phyloP scores from a whole-genome alignment of 2,113 vertebrate species.

The Equus quagga region DNA sequence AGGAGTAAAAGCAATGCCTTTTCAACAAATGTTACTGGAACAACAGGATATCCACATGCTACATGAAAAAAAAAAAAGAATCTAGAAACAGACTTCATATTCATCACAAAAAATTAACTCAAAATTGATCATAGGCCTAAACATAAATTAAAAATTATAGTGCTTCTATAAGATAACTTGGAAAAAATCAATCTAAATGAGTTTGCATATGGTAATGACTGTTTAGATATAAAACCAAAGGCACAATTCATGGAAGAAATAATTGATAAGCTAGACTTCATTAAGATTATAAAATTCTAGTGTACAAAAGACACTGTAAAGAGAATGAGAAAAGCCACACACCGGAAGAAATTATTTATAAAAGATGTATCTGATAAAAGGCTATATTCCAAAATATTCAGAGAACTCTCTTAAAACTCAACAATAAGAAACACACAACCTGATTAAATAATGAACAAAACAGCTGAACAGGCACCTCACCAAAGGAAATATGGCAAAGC shows the following conservation, averaged over 20 bases:
- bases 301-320: neutral
- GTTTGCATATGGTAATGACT: neutral
- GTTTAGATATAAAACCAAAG: neutral
- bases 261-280: neutral
- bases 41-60: neutral
- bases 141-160: neutral
- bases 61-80: neutral
- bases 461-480: neutral
- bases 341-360: neutral
- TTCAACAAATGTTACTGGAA: neutral
- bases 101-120: neutral
- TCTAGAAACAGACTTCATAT: neutral
- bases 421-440: neutral
- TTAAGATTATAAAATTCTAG: neutral
- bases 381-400: neutral
- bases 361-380: neutral
- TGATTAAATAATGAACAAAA: neutral
- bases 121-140: neutral
- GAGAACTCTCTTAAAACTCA: neutral
- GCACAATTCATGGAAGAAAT: neutral
- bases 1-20: neutral
- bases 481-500: too few relatives aligned
- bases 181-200: neutral
- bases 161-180: neutral
- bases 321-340: neutral